Conservation (phyloP, 2,888 invertebrate genomes). For the Trichopria drosophilae region DNA sequence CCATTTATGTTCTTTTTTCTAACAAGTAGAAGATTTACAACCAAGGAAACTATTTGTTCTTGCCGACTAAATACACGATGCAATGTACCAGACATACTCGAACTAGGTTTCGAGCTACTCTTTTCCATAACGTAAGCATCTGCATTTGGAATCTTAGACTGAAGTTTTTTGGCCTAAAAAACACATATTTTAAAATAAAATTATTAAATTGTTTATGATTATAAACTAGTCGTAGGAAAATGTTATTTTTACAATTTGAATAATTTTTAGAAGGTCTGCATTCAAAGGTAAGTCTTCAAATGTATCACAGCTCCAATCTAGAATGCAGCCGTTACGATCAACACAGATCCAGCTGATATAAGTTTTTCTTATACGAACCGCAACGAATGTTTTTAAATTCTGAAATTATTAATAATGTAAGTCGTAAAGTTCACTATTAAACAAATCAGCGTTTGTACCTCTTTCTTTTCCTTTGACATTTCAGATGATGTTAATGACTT, state of each 20-base stretch:
- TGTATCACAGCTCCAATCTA: conserved; percentile 14
- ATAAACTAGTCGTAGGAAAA: no score
- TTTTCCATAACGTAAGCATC: conserved; percentile 27
- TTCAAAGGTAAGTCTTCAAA: conserved; percentile 1
- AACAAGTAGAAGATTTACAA: conserved; percentile 4
- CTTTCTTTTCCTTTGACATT: not conserved
- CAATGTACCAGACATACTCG: not conserved
- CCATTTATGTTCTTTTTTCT: no score
- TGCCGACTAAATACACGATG: conserved; percentile 3
- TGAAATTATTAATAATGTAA: conserved; percentile 1
- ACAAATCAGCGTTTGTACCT: conserved; percentile 6
- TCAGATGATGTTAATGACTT: conserved; percentile 1
- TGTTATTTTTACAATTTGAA: conserved; percentile 16
- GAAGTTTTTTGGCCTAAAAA: no score
- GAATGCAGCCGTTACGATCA: conserved; percentile 19
- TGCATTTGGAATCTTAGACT: conserved; percentile 12
- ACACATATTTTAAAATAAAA: no score
- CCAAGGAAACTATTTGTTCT: conserved; percentile 13
- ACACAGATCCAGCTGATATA: conserved; percentile 19
- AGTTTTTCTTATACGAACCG: conserved; percentile 11
- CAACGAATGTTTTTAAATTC: conserved; percentile 13
- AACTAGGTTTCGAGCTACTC: not conserved
- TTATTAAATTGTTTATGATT: no score
- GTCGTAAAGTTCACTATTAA: not conserved
- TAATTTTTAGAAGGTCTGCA: conserved; percentile 1